Base-by-base conservation (phyloP, 2,113 vertebrate species). In the Lepus europaeus region DNA sequence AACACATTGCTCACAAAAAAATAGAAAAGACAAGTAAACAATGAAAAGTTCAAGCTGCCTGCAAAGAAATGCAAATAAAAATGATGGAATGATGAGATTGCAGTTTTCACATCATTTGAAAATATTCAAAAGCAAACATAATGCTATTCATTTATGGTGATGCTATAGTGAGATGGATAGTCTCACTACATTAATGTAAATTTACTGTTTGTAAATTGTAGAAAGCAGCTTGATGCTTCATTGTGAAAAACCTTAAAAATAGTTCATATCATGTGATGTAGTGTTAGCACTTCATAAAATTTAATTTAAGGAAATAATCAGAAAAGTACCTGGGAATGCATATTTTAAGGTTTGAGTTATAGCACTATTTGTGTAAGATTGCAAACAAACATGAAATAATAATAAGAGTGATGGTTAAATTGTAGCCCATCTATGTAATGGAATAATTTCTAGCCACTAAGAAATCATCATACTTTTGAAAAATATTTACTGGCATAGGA, bases 21-120 rank as follows among this genome's bases (percentile, higher is more conserved):
- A 64, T 31, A 77, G 49, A 88, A 86, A 78, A 85, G 36, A 66
- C 45, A 39, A 61, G 80, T 56, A 91, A 95, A 83, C 53, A 92
- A 86, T 89, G 73, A 80, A 83, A 91, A 84, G 56, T 84, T 72
- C 4, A 33, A 0, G 49, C 72, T 95, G 31, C 76, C 23, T 20
- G 91, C 66, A 95, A 95, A 91, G 73, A 89, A 83, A 68, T 94
- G 27, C 61, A 89, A 76, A 72, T 94, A 27, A 70, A 70, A 72
- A 87, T 29, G 78, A 85, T 49, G 66, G 92, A 59, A 59, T 29
- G 82, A 88, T 39, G 66, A 93, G 64, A 87, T 22, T 14, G 53
- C 36, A 33, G 11, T 66, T 83, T 95, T 80, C 36, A 56, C 79
- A 70, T 89, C 31, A 92, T 83, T 85, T 92, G 79, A 86, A 91